A percentile compares a stretch with the other conserved stretches of the same genome.
Conservation (phyloP, 2,888 invertebrate genomes). For the Caenorhabditis zanzibari region DNA sequence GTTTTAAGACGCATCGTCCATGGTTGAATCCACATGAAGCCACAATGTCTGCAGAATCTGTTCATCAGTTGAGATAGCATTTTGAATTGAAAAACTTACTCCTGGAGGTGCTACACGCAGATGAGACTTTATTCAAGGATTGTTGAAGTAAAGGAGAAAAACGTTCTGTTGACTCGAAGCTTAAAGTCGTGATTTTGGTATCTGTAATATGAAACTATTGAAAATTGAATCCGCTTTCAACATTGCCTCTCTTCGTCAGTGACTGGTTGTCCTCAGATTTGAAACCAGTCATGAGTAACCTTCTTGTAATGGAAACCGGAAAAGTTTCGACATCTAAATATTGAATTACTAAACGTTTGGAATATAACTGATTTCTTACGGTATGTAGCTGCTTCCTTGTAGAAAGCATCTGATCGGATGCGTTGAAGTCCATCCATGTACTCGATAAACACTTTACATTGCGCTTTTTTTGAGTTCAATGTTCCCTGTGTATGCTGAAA, state of each 20-base stretch:
- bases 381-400: conserved; percentile 26
- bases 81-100: conserved; percentile 23
- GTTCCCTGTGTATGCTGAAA: conserved; percentile 2
- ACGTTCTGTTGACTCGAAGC: conserved; percentile 15
- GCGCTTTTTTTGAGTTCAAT: conserved; percentile 39
- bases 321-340: conserved; percentile 14
- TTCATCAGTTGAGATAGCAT: conserved; percentile 14
- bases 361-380: not conserved
- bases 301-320: not conserved
- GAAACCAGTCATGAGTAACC: conserved; percentile 10
- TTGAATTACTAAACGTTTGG: not conserved
- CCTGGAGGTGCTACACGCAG: conserved; percentile 6
- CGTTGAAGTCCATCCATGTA: not conserved
- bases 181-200: conserved; percentile 1
- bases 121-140: not conserved
- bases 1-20: conserved; percentile 1
- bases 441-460: conserved; percentile 31
- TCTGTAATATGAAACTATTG: not conserved
- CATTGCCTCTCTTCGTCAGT: conserved; percentile 31
- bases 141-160: not conserved
- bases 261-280: conserved; percentile 3
- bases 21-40: conserved; percentile 27
- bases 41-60: conserved; percentile 46
- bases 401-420: not conserved
- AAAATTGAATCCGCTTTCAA: too few relatives aligned